These are phyloP conservation scores for Bradypodion ventrale DNA, from an alignment of 2,797 vertebrate species.

Conservation along the genomic window DNA sequence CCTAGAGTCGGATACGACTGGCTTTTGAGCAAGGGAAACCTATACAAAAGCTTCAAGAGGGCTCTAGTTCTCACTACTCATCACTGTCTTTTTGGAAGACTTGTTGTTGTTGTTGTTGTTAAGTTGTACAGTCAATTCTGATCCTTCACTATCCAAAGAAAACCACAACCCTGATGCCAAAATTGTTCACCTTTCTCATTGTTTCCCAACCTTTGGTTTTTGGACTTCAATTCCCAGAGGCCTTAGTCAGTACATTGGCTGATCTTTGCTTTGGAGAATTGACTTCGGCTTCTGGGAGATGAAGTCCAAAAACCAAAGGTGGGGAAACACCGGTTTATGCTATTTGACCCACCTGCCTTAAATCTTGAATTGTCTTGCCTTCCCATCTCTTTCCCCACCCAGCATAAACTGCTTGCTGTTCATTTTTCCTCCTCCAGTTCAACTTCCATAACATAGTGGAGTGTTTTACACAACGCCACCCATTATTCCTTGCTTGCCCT, in stretches of 20 bases:
- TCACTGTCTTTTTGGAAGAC: constrained; percentile 68
- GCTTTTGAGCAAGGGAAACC: too few relatives aligned
- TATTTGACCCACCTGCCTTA: background rate
- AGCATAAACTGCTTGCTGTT: background rate
- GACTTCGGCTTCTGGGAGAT: too few relatives aligned
- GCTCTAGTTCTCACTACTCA: constrained; percentile 63
- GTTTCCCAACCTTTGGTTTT: too few relatives aligned
- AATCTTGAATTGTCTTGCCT: background rate
- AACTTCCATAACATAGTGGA: background rate
- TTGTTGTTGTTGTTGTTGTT: too few relatives aligned
- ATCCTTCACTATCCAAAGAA: too few relatives aligned
- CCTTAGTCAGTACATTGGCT: too few relatives aligned
- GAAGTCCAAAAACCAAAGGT: too few relatives aligned
- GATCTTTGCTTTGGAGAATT: too few relatives aligned
- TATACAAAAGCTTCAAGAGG: constrained; percentile 43
- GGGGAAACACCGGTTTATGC: too few relatives aligned
- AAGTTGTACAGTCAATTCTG: too few relatives aligned
- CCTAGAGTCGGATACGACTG: too few relatives aligned
- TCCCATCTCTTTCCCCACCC: background rate
- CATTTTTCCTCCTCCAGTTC: background rate
- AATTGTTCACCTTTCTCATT: background rate
- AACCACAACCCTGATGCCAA: background rate
- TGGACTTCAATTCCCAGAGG: too few relatives aligned
- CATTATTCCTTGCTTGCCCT: background rate
- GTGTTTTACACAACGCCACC: background rate